phyloP scores from a whole-genome alignment of 2,113 vertebrate species.

The Sinocyclocheilus anophthalmus region DNA sequence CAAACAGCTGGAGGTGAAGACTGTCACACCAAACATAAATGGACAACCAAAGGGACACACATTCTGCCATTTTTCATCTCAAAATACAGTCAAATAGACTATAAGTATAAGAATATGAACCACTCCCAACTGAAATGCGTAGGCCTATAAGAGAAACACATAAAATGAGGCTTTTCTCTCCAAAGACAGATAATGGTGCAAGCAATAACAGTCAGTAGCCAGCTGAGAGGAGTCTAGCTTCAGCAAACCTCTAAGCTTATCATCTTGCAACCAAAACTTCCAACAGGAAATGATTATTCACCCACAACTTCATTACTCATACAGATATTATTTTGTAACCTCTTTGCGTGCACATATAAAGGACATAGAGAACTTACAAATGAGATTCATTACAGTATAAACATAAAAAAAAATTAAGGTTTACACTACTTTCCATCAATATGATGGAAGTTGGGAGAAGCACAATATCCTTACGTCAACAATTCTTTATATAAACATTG shows the following conservation, averaged over 20 bases:
- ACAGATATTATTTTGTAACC: constrained; percentile 34
- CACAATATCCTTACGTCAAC: not conserved
- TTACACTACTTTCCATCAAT: not conserved
- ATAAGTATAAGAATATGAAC: not conserved
- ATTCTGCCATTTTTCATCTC: not conserved
- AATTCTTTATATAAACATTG: not conserved
- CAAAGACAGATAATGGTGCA: not conserved
- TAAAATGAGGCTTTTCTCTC: not conserved
- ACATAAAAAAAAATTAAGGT: not conserved
- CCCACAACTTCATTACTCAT: constrained; percentile 6
- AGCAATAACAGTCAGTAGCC: constrained; percentile 10
- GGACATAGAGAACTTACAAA: not conserved
- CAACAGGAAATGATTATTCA: constrained; percentile 45
- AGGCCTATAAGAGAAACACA: not conserved
- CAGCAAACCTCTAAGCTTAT: constrained; percentile 21
- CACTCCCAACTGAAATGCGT: not conserved
- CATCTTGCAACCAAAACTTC: constrained; percentile 23
- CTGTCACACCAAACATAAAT: not conserved
- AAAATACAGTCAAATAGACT: not conserved
- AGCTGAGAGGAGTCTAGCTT: not conserved
- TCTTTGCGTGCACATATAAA: constrained; percentile 26
- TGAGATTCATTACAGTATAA: not conserved
- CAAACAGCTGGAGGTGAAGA: not conserved
- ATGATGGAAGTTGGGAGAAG: not conserved
- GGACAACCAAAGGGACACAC: not conserved